Evolutionary conservation across 2,113 vertebrate species (phyloP).

Genomic region (Nasalis larvatus): DNA sequence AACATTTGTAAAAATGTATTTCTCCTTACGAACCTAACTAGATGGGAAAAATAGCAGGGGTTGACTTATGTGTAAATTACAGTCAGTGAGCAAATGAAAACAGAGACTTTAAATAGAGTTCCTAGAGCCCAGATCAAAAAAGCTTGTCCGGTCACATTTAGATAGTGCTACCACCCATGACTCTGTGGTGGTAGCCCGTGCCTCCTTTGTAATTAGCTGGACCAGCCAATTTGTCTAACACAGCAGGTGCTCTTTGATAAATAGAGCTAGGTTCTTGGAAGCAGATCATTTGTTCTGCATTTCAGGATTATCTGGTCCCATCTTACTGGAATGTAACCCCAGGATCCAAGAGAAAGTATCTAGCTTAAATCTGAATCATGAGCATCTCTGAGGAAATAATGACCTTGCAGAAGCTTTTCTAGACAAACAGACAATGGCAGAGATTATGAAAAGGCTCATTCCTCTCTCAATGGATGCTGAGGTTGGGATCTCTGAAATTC

Average conservation of each 20-base stretch:
- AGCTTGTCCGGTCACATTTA: background rate
- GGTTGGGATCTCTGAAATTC: background rate
- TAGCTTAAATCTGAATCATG: background rate
- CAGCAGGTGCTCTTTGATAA: background rate
- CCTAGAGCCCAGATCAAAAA: background rate
- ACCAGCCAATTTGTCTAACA: background rate
- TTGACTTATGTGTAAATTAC: background rate
- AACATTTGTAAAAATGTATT: conserved; percentile 4
- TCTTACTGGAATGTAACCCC: background rate
- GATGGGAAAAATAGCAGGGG: background rate
- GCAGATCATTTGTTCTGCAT: background rate
- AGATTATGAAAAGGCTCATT: background rate
- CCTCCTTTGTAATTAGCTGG: background rate
- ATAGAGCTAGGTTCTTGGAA: background rate
- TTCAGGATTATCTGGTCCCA: background rate
- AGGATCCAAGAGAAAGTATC: background rate
- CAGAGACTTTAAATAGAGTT: background rate
- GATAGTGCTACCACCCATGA: too few relatives aligned
- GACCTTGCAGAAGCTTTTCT: background rate
- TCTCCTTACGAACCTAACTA: background rate
- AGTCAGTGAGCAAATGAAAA: background rate
- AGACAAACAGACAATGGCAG: background rate
- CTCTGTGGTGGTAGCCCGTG: background rate
- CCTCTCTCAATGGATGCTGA: background rate
- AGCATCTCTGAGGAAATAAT: background rate